Base-by-base conservation (phyloP, 1,140 invertebrate species). In the Ceratina japonica region DNA sequence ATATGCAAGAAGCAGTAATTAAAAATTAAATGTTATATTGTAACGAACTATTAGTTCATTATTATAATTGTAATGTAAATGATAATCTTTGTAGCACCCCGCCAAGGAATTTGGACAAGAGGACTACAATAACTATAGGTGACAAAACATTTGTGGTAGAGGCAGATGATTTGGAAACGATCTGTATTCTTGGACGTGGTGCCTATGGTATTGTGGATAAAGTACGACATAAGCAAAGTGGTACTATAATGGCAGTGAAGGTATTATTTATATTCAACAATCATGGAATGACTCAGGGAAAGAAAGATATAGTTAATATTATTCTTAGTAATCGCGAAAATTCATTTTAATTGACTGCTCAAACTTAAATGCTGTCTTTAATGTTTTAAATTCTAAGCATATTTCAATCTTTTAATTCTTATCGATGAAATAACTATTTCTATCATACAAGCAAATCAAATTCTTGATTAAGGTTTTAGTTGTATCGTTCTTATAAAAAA, bases 161-260 rank as follows among this genome's bases (percentile, higher is more conserved):
- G 91, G 97, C 97, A n/a, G 97, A 97, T 94, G 97, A 97, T 91
- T 93, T 97, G 84, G 96, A 96, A 87, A 96, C 95, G 90, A 95
- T 97, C 72, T 96, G 96, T 89, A 97, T 98, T 91, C 94, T 99
- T 79, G 98, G 98, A 4, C 95, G 97, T 82, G 98, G 98, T 15
- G 98, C 98, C 16, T 99, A 99, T 94, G 98, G 98, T 5, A 96
- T 98, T 90, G 98, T 99, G 7, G 97, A 98, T 87, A 98, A 98
- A 93, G 98, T 99, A 97, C 93, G 95, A 73, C 98, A 99, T 90
- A 95, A 96, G 88, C 96, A 96, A 79, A 97, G 96, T 86, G 95
- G 95, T 70, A 97, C 97, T 72, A 95, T 97, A 64, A 97, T 99
- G 96, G 98, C 98, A 83, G 98, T 99, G 0, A 99, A 99, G 94